Base-by-base conservation (phyloP, 2,797 vertebrate species). In the Phaenicophaeus curvirostris region DNA sequence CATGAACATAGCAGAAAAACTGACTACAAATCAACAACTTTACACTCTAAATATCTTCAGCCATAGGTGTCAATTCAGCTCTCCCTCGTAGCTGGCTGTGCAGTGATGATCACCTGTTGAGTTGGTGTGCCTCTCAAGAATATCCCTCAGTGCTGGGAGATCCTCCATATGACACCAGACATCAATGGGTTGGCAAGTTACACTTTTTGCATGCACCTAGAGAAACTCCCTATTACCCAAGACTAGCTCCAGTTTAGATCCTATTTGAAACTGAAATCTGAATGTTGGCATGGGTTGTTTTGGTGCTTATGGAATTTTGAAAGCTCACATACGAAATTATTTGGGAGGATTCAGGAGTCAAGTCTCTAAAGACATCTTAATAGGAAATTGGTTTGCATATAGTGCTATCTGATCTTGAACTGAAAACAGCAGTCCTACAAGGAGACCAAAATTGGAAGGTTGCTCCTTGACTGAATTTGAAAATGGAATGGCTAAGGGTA, bases 21-120 rank as follows among this genome's bases (percentile, higher is more conserved):
- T n/a, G n/a, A n/a, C n/a, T n/a, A n/a, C n/a, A n/a, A n/a, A n/a
- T n/a, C n/a, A n/a, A n/a, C n/a, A 74, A 13, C 5, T 48, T 54
- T 39, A 11, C 9, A 0, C 42, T 53, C 16, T n/a, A 24, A 79
- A 33, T 39, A 25, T 5, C 37, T 62, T 11, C 11, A 76, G 39
- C 4, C 42, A 54, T 13, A 6, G 51, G 17, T 9, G 51, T 4
- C 12, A 1, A 1, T 24, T 46, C 35, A 74, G 17, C 5, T 46
- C 17, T 51, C 5, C 6, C 30, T 51, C 25, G 20, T 23, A 55
- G n/a, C n/a, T 74, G 24, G 5, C 19, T 59, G 13, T 8, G 2
- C 0, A 0, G 8, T 9, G 15, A 6, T 9, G 9, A 42, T 57
- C 7, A 31, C 11, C 16, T 14, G 14, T 63, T 50, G 31, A 57